Conservation (phyloP, 2,888 invertebrate genomes). For the Lasioglossum lativentre region DNA sequence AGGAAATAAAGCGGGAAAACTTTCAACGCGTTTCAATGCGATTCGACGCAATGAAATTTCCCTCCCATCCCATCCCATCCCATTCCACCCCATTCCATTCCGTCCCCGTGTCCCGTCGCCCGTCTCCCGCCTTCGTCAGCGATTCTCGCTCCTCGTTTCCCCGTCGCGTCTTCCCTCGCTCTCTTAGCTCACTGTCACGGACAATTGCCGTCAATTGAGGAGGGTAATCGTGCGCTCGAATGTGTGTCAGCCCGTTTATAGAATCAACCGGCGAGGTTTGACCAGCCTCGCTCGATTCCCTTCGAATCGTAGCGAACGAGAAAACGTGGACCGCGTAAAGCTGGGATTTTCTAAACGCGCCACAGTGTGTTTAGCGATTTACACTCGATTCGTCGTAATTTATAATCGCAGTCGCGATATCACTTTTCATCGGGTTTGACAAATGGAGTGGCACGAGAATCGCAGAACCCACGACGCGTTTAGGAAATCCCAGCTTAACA, state of each 20-base stretch:
- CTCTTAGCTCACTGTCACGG: constrained; percentile 45
- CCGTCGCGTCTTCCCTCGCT: background rate
- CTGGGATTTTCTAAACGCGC: background rate
- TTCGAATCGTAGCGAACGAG: background rate
- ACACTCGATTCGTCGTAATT: background rate
- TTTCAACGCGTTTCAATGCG: constrained; percentile 66
- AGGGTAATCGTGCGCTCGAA: constrained; percentile 58
- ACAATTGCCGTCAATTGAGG: constrained; percentile 56
- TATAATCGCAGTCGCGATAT: background rate
- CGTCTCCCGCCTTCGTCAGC: background rate
- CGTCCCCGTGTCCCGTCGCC: background rate
- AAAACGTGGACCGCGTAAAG: background rate
- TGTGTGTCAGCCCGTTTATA: constrained; percentile 55
- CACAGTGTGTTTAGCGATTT: background rate
- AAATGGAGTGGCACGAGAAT: background rate
- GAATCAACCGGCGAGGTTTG: constrained; percentile 40
- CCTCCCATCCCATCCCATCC: constrained; percentile 8
- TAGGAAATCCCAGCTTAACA: background rate
- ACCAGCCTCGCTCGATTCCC: constrained; percentile 24
- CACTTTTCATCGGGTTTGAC: background rate
- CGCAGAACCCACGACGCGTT: background rate
- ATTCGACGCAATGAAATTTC: constrained; percentile 61
- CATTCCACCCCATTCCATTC: background rate
- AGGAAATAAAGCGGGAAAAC: constrained; percentile 67
- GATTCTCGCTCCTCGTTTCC: background rate